Percentiles rank a stretch among this genome's conserved stretches.
phyloP scores from a whole-genome alignment of 1,140 invertebrate genomes.

The Panagrolaimus sp. region DNA sequence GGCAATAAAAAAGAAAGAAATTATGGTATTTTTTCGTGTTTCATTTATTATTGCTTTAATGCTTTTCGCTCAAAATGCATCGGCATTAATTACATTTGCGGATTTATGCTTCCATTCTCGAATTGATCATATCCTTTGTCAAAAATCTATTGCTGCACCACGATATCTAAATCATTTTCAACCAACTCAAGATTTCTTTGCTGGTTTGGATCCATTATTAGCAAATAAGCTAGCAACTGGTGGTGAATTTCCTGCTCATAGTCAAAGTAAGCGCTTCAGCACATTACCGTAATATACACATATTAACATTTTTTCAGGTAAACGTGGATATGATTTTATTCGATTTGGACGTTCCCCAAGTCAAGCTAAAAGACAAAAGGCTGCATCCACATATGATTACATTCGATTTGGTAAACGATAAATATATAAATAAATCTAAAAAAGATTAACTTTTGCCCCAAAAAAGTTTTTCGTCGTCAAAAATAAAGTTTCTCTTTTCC shows the following conservation, averaged over 20 bases:
- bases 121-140: not conserved
- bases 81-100: not conserved
- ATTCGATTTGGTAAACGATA: constrained; percentile 15
- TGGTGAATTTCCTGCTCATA: not conserved
- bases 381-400: constrained; percentile 13
- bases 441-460: too few species aligned
- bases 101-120: not conserved
- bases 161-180: not conserved
- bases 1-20: too few species aligned
- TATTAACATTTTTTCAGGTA: constrained; percentile 11
- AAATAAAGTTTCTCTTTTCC: too few species aligned
- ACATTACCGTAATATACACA: not conserved
- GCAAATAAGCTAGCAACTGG: too few species aligned
- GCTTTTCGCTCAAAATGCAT: too few species aligned
- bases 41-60: too few species aligned
- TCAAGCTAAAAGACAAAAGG: constrained; percentile 1
- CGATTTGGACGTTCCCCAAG: constrained; percentile 4
- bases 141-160: not conserved
- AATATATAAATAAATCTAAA: not conserved
- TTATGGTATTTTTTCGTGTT: too few species aligned
- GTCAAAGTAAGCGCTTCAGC: not conserved
- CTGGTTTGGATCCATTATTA: not conserved
- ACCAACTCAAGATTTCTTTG: not conserved
- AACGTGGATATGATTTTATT: constrained; percentile 17
- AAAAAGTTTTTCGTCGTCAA: too few species aligned